Base-by-base conservation (phyloP, 2,797 vertebrate species). In the Enteromius paludinosus region DNA sequence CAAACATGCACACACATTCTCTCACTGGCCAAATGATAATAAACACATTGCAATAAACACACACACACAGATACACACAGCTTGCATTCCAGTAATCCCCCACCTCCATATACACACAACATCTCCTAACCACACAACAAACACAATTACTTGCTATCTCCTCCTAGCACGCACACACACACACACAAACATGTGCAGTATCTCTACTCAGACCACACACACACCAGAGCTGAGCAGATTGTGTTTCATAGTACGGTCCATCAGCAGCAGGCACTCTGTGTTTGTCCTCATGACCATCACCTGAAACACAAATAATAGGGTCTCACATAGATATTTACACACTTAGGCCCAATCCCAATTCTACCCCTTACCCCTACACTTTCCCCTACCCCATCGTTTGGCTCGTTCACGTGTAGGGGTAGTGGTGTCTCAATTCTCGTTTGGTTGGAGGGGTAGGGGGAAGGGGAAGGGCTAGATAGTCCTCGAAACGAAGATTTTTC, bases 141-240 rank as follows among this genome's bases (percentile, higher is more conserved):
- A 61, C 65, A 41, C 61, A 81, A 87, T 12, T 25, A 86, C 75
- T 87, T 83, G 89, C 89, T 79, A 90, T 90, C 74, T 91, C 78
- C 86, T 83, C 83, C 87, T 90, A 88, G 35, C 52, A 56, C 10
- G 56, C 69, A 81, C 70, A 56, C 12, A 49, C 69, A 81, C 70
- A 64, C 61, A 83, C 41, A 65, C 74, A 83, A 65, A 81, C 28
- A 79, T 18, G 9, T 64, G 49, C 64, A 70, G 56, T 47, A 23
- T 72, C 59, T 72, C 64, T 47, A 33, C 20, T 35, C 66, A 62
- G 72, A 68, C 65, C 66, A 25, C 71, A 64, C 33, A 30, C 83
- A 78, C 77, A 88, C 85, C 81, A 81, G 38, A 78, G 38, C 64
- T 83, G 85, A 73, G 81, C 49, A 65, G 85, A 88, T 68, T 84